phyloP scores from a whole-genome alignment of 2,797 vertebrate genomes.

The Melanotaenia parkinsoni region DNA sequence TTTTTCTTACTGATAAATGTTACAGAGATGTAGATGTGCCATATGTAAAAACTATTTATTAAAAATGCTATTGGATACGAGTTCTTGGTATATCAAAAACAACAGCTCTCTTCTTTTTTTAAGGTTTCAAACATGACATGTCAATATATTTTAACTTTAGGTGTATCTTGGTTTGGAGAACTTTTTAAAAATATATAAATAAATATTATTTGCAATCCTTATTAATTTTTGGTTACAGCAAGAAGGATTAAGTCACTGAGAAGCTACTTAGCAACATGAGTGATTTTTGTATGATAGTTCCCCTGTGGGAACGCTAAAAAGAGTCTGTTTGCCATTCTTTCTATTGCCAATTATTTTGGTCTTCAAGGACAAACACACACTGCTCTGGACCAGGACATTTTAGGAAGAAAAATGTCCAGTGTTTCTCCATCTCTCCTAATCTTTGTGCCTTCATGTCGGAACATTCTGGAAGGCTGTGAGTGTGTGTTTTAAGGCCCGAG shows the following conservation, averaged over 20 bases:
- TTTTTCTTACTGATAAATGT: not conserved
- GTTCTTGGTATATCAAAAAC: not conserved
- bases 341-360: constrained; percentile 55
- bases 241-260: constrained; percentile 8
- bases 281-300: constrained; percentile 31
- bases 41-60: too few species aligned
- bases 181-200: constrained; percentile 2
- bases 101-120: not conserved
- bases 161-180: not conserved
- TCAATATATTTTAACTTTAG: not conserved
- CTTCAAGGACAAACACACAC: constrained; percentile 44
- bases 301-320: constrained; percentile 21
- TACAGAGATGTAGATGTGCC: not conserved
- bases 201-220: not conserved
- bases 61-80: not conserved
- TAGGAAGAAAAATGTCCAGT: constrained; percentile 71
- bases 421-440: constrained; percentile 23
- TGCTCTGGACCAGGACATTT: constrained; percentile 65
- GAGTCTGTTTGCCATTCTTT: constrained; percentile 28
- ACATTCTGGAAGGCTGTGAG: constrained; percentile 42
- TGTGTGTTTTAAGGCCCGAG: constrained; percentile 35
- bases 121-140: not conserved
- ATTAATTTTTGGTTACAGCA: not conserved
- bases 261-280: constrained; percentile 12
- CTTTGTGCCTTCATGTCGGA: constrained; percentile 37